phyloP scores from a whole-genome alignment of 2,797 vertebrate species.

The Rousettus madagascariensis region DNA sequence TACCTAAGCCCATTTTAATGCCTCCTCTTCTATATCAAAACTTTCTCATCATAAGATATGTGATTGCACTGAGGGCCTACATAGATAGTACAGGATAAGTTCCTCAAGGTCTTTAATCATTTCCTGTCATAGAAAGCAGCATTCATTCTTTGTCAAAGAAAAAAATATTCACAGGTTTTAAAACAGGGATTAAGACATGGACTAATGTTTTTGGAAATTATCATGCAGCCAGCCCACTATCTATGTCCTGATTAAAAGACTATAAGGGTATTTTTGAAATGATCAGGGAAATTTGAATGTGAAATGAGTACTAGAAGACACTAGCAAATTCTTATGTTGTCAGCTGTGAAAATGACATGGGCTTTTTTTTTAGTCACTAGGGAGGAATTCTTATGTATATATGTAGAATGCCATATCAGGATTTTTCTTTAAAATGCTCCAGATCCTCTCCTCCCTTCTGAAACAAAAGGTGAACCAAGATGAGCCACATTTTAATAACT shows the following conservation, averaged over 20 bases:
- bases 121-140: neutral
- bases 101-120: neutral
- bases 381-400: neutral
- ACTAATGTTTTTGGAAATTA: neutral
- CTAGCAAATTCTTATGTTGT: neutral
- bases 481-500: conserved; percentile 2
- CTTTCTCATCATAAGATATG: neutral
- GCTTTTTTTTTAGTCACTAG: neutral
- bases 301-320: neutral
- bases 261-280: neutral
- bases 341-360: neutral
- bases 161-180: neutral
- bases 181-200: neutral
- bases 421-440: neutral
- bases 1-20: neutral
- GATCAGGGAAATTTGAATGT: neutral
- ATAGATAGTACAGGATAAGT: neutral
- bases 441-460: neutral
- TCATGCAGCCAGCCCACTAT: neutral
- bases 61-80: neutral
- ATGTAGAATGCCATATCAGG: neutral
- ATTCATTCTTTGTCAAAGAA: neutral
- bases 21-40: neutral
- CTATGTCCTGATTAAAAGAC: neutral
- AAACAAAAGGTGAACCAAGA: neutral